Base-by-base conservation (phyloP, 2,888 invertebrate genomes). In the Drosophila ezoana region DNA sequence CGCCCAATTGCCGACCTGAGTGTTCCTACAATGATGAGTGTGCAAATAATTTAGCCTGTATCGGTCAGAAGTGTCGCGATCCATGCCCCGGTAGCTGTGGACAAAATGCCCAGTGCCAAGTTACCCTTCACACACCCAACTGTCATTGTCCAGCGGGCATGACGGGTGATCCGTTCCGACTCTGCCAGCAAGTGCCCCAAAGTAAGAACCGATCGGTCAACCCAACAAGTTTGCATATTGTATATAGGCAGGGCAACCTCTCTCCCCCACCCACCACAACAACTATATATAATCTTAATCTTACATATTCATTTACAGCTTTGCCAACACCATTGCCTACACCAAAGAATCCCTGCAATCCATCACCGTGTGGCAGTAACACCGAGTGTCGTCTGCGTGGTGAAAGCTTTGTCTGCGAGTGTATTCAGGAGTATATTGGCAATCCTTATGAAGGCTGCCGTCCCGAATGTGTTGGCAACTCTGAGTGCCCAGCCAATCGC, bases 391-490 rank as follows among this genome's bases (percentile, higher is more conserved):
- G 94, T 48, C 92, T 93, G 14, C 84, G 85, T 18, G 93, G 89
- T 13, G 91, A 94, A 82, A 93, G 93, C 64, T 93, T 94, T 59
- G 94, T 95, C 18, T 95, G 95, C 83, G 90, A 91, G 44, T 92
- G 92, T 69, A 92, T 95, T 60, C 93, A 94, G 35, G 95, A 95
- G 63, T 95, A 96, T 79, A 94, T 94, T 72, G 96, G 96, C 20
- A 96, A 96, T 91, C 96, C 96, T 0, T 95, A 96, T 90, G 94
- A 95, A 71, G 94, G 94, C 44, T 96, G 96, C 88, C 94, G 96
- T 75, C 97, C 97, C 1, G 98, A 97, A 91, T 98, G 98, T 92
- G 93, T 97, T 14, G 95, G 96, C 58, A 97, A 97, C 90, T 95
- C 96, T 1, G 97, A 98, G 89, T 98, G 98, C 91, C 94, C 97